A percentile compares a stretch with the other conserved stretches of the same genome.
Conservation (phyloP, 2,113 vertebrate genomes). For the Silurus glanis region DNA sequence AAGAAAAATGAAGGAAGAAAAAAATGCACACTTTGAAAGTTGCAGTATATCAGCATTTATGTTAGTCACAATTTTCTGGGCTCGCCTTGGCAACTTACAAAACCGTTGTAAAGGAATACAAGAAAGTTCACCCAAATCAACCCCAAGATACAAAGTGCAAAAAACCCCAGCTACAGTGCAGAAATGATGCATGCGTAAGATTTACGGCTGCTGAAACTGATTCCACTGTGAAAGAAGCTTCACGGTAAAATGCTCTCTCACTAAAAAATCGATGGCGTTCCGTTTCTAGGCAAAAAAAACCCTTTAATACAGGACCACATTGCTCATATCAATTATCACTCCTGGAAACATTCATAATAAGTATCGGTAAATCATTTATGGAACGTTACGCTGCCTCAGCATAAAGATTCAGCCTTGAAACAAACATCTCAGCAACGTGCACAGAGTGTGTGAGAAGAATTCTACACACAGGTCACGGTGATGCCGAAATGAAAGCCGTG, state of each 20-base stretch:
- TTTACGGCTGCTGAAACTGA: background rate
- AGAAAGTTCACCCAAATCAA: background rate
- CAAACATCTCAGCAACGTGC: background rate
- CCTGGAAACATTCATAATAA: conserved; percentile 5
- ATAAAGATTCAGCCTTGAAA: background rate
- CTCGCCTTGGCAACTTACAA: no score
- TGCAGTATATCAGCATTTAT: no score
- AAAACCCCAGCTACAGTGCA: background rate
- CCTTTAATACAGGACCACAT: background rate
- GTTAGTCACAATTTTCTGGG: no score
- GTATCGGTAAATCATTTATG: background rate
- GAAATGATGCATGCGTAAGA: background rate
- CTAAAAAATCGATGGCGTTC: conserved; percentile 2
- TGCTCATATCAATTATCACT: background rate
- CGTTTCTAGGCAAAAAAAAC: background rate
- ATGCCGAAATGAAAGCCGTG: background rate
- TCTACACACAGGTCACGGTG: background rate
- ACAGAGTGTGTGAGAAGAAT: background rate
- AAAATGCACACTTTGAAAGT: no score
- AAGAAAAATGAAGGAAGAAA: no score
- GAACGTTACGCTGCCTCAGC: background rate
- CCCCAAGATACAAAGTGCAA: background rate
- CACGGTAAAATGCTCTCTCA: conserved; percentile 7
- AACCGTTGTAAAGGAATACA: background rate
- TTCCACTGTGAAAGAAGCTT: background rate